Percentiles rank a stretch among this genome's conserved stretches.
Evolutionary conservation across 2,888 invertebrate genomes (phyloP).

Genomic region (Nephrotoma appendiculata): DNA sequence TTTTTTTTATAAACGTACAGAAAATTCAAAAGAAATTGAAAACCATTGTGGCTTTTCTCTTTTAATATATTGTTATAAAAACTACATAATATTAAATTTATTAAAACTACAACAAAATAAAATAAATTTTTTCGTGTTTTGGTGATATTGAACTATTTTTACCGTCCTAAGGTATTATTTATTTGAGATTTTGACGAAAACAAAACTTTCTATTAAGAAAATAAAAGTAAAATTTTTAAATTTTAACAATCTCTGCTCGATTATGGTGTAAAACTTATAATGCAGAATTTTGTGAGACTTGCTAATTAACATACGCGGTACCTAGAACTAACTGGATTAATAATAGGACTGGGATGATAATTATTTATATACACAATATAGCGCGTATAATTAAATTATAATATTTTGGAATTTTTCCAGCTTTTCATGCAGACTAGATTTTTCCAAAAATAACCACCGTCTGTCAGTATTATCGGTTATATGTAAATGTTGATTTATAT

Average conservation of each 20-base stretch:
- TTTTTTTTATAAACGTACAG: not conserved
- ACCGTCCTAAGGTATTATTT: not conserved
- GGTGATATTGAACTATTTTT: not conserved
- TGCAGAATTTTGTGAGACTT: not conserved
- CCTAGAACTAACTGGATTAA: not conserved
- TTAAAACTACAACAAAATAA: not conserved
- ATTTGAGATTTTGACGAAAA: not conserved
- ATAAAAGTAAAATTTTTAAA: not conserved
- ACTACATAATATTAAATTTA: not conserved
- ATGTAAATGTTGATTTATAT: not conserved
- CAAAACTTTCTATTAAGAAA: not conserved
- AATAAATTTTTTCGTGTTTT: not conserved
- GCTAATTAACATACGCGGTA: not conserved
- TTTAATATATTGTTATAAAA: not conserved
- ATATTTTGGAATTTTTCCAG: not conserved
- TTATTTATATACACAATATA: not conserved
- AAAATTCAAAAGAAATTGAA: not conserved
- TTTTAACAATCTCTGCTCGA: too few relatives aligned
- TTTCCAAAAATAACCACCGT: not conserved
- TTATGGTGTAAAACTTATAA: not conserved
- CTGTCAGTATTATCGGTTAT: not conserved
- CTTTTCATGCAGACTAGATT: not conserved
- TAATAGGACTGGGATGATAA: not conserved
- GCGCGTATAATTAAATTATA: not conserved
- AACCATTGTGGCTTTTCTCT: not conserved